Base-by-base conservation (phyloP, 2,113 vertebrate genomes). In the Barnardius zonarius region DNA sequence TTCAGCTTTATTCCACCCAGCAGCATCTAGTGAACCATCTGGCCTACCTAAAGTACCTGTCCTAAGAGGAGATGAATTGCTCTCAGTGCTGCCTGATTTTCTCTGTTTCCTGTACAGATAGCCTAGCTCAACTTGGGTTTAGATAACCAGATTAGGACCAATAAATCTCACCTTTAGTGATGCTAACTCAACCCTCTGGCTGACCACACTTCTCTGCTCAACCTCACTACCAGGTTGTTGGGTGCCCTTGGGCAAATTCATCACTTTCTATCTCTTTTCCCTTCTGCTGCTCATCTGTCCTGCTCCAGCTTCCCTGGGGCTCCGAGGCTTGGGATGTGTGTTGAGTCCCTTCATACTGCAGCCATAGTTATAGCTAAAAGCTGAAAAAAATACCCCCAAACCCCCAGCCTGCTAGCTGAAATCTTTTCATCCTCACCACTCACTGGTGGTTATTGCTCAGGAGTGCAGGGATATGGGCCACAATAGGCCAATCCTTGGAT, bases 281-380 rank as follows among this genome's bases (percentile, higher is more conserved):
- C 15, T 73, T 49, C 81, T 46, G 51, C 30, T 17, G 10, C 41
- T 92, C n/a, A 1, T n/a, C 30, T 28, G 10, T 24, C 28, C 25
- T 24, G 10, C 16, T 27, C 1, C 24, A 39, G 17, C 37, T 25
- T 46, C 27, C 41, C 24, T 10, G 25, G n/a, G 23, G 39, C 23
- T 55, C 9, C 0, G 0, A 20, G 31, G n/a, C 44, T 41, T 37
- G 18, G 49, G 37, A 6, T 3, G 4, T 5, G 7, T 7, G 10
- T 48, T 79, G 49, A 23, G 28, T 75, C 49, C 8, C 7, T 39
- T 74, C 15, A 0, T 16, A 2, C 30, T 23, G 18, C 43, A 61
- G 30, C 13, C 37, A 8, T 5, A 52, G 25, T 35, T 63, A 25
- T 0, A 49, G 33, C 24, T 62, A 63, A 66, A 74, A 73, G 13